A percentile compares a stretch with the other conserved stretches of the same genome.
These are phyloP conservation scores for Sebastes variabilis DNA, from an alignment of 2,797 vertebrate genomes.

Conservation along the genomic window DNA sequence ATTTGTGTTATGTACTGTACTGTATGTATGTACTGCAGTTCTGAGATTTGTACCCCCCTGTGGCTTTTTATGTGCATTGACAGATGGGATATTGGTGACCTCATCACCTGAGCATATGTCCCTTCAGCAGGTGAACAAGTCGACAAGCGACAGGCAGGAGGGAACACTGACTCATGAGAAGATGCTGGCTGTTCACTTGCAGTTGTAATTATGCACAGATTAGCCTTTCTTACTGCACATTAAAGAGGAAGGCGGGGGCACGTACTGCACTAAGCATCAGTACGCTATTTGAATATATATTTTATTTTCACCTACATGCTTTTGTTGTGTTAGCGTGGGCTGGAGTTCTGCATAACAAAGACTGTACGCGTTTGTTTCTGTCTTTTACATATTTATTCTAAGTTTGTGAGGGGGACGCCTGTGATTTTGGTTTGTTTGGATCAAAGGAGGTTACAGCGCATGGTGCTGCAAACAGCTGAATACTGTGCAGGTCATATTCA, in stretches of 20 bases:
- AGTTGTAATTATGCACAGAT: constrained; percentile 12
- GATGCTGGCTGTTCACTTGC: constrained; percentile 8
- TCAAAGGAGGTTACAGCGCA: neutral
- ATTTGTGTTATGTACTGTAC: neutral
- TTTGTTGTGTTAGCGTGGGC: constrained; percentile 5
- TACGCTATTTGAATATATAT: neutral
- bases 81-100: constrained; percentile 66
- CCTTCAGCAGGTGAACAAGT: constrained; percentile 43
- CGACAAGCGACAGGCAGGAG: constrained; percentile 20
- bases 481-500: neutral
- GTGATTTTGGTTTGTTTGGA: neutral
- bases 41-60: neutral
- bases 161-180: neutral
- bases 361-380: neutral
- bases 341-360: neutral
- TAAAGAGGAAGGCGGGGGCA: neutral
- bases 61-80: constrained; percentile 27
- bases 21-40: neutral
- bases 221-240: neutral
- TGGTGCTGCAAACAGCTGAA: neutral
- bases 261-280: neutral
- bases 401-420: neutral
- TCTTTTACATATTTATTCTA: neutral
- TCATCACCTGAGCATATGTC: constrained; percentile 68
- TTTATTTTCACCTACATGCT: neutral